Evolutionary conservation across 2,888 invertebrate species (phyloP).

Genomic region (Drosophila borealis): DNA sequence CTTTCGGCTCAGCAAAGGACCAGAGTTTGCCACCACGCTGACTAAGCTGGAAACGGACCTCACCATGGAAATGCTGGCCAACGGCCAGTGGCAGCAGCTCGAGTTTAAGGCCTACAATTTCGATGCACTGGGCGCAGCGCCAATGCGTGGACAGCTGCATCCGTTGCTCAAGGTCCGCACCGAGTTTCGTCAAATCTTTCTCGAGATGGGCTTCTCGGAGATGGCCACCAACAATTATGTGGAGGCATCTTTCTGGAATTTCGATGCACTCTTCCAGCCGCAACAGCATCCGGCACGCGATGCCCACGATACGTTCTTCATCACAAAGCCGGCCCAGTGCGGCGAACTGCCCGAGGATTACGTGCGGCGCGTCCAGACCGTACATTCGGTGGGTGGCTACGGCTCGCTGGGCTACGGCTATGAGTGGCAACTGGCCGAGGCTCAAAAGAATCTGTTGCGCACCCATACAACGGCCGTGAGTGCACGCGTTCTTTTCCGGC

Average conservation of each 20-base stretch:
- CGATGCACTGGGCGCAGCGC: constrained; percentile 91
- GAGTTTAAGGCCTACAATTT: constrained; percentile 98
- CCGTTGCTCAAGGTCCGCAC: constrained; percentile 95
- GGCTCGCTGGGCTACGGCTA: constrained; percentile 93
- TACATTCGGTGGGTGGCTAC: constrained; percentile 96
- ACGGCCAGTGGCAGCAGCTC: no score
- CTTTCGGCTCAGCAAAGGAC: no score
- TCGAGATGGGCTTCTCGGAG: constrained; percentile 99
- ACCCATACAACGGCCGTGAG: constrained; percentile 99
- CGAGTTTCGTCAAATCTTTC: constrained; percentile 98
- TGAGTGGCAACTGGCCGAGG: constrained; percentile 97
- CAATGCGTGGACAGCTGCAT: constrained; percentile 79
- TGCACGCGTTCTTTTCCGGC: constrained; percentile 95
- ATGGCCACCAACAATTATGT: constrained; percentile 99
- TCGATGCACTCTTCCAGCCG: constrained; percentile 98
- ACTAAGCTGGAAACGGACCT: constrained; percentile 85
- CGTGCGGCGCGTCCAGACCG: constrained; percentile 93
- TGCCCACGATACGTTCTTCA: constrained; percentile 99
- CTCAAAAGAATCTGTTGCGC: constrained; percentile 96
- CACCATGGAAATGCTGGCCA: no score
- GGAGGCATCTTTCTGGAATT: constrained; percentile 99
- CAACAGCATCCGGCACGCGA: constrained; percentile 99
- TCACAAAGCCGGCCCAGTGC: constrained; percentile 89
- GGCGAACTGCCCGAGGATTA: constrained; percentile 94
- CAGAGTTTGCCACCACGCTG: constrained; percentile 88